Evolutionary conservation across 2,797 vertebrate genomes (phyloP), one percentile per base, ranked within the genome.

Genomic region (Apogon talboti): DNA sequence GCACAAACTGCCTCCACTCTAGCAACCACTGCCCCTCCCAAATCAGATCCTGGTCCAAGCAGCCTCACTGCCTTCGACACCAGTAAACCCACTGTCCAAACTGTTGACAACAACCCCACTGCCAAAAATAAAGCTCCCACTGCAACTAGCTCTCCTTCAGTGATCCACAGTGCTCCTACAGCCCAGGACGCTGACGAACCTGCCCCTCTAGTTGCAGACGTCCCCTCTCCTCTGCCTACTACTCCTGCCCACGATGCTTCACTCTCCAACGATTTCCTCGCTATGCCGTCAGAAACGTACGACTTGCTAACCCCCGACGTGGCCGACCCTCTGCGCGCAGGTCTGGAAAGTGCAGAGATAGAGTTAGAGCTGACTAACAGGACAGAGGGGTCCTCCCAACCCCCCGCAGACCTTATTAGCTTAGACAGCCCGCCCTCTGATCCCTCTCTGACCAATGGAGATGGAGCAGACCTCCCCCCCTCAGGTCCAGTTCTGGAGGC

Each of bases 401-500:
- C 37, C 79, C 90, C 59, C 65, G 91, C 42, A 68, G 93, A 94
- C 83, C 92, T 91, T n/a, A 90, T 93, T 90, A 93, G 84, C 81
- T 85, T 86, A 92, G 95, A 95, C 85, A 95, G 92, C 46, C 94
- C 94, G 49, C 89, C 91, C 72, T 90, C 93, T 84, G 87, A 90
- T 76, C 87, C 93, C 89, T 90, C 89, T 90, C 56, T 94, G 90
- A 94, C 95, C 85, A 95, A 95, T 92, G 96, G 97, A 95, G 95
- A 98, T 65, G 96, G 94, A 93, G 95, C 94, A 92, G 94, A 90
- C 94, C 94, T 95, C 94, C 95, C 95, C 95, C 95, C 92, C 82
- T 92, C 96, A 91, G 95, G 94, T 93, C 94, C 95, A 94, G 95
- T 95, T 85, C 94, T 96, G 95, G 96, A 98, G 94, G 95, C 96